Evolutionary conservation across 2,888 invertebrate species (phyloP).

Genomic region (Rhorus exstirpatorius): DNA sequence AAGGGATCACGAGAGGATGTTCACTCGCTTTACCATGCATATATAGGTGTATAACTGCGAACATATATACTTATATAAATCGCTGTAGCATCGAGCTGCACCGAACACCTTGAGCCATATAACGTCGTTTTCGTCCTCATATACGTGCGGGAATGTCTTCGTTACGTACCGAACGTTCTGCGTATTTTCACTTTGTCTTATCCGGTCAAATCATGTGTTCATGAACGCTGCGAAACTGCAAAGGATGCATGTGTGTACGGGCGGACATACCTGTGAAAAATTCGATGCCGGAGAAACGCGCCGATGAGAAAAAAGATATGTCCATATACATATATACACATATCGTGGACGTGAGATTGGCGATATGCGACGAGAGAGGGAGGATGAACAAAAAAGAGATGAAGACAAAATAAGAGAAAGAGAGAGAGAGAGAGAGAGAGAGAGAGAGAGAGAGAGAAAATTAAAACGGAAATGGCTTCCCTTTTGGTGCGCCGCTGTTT

Average conservation of each 20-base stretch:
- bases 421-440: constrained; percentile 2
- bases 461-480: constrained; percentile 39
- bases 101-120: constrained; percentile 22
- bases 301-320: constrained; percentile 42
- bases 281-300: constrained; percentile 9
- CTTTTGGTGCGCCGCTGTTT: not conserved
- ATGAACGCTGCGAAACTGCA: constrained; percentile 14
- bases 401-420: not conserved
- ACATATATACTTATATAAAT: constrained; percentile 10
- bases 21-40: constrained; percentile 4
- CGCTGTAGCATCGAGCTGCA: constrained; percentile 35
- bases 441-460: constrained; percentile 13
- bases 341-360: constrained; percentile 4
- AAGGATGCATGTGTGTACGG: not conserved
- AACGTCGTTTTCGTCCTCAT: constrained; percentile 19
- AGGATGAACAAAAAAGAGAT: not conserved
- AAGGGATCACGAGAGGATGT: constrained; percentile 5
- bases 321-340: too few relatives aligned
- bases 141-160: constrained; percentile 55
- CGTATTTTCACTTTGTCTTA: constrained; percentile 61
- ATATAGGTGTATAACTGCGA: not conserved
- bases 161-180: constrained; percentile 52
- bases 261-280: not conserved
- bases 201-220: constrained; percentile 62
- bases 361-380: not conserved